phyloP scores from a whole-genome alignment of 2,888 invertebrate genomes.

The Napeogenes inachia region DNA sequence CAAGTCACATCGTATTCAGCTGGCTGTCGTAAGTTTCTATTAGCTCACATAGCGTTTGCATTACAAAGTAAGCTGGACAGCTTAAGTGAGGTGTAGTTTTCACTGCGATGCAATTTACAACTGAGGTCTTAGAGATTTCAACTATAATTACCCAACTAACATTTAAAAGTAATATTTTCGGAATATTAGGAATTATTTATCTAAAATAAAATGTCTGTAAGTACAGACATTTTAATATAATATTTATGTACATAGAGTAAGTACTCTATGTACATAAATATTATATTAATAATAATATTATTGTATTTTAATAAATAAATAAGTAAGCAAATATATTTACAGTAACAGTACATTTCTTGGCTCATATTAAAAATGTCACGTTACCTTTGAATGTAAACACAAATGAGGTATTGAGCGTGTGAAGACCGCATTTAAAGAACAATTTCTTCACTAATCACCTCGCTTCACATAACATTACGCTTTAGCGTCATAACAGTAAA shows the following conservation, averaged over 20 bases:
- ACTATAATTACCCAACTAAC: conserved; percentile 22
- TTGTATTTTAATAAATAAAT: too few species aligned
- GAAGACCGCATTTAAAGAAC: conserved; percentile 17
- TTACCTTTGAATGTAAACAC: conserved; percentile 8
- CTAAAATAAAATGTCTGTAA: too few species aligned
- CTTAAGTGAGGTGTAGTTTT: conserved; percentile 28
- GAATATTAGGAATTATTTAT: conserved; percentile 1
- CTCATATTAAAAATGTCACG: neutral
- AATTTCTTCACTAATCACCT: conserved; percentile 17
- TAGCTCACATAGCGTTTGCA: conserved; percentile 25
- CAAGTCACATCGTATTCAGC: conserved; percentile 1
- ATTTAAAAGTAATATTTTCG: conserved; percentile 19
- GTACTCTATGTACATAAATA: too few species aligned
- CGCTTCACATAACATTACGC: conserved; percentile 11
- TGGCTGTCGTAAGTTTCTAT: conserved; percentile 2
- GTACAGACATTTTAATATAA: too few species aligned
- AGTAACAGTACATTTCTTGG: neutral
- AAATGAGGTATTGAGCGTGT: conserved; percentile 16
- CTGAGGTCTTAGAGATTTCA: conserved; percentile 21
- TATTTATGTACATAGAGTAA: too few species aligned
- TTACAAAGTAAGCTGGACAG: conserved; percentile 30
- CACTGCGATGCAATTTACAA: conserved; percentile 19
- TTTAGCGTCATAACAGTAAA: conserved; percentile 10
- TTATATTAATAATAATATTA: too few species aligned
- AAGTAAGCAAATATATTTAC: too few species aligned